Evolutionary conservation across 1,140 invertebrate genomes (phyloP).

Genomic region (Stegodyphus mimosarum): DNA sequence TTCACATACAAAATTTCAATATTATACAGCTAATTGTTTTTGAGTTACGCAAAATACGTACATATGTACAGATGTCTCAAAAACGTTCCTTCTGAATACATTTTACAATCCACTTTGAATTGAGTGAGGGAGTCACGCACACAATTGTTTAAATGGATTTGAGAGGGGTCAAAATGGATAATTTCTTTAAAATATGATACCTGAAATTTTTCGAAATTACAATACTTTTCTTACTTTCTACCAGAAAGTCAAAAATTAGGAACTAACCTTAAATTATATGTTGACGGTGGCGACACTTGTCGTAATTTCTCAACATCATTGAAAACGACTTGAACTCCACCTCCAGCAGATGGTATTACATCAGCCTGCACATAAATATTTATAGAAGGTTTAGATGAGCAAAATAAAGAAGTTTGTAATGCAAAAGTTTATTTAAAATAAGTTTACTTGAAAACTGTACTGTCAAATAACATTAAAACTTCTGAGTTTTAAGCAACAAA

Average conservation of each 20-base stretch:
- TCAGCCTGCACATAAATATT: constrained; percentile 75
- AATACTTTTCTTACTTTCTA: background rate
- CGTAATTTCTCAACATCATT: constrained; percentile 93
- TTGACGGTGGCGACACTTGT: constrained; percentile 80
- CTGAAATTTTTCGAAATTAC: no score
- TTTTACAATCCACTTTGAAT: no score
- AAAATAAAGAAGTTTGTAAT: constrained; percentile 1
- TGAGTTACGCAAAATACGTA: no score
- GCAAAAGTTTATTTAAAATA: background rate
- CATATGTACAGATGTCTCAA: no score
- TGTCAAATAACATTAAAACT: background rate
- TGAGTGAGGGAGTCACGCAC: no score
- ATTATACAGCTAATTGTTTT: no score
- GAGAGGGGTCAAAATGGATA: no score
- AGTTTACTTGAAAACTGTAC: background rate
- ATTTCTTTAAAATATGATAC: no score
- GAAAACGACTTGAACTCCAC: constrained; percentile 94
- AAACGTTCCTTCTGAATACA: background rate
- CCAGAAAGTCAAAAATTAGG: no score
- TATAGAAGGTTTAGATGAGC: constrained; percentile 52
- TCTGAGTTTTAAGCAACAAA: background rate
- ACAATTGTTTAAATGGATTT: no score
- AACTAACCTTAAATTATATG: constrained; percentile 52
- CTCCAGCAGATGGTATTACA: constrained; percentile 89
- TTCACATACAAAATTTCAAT: no score